Percentiles rank a stretch among this genome's conserved stretches.
phyloP scores from a whole-genome alignment of 2,113 vertebrate genomes.

The Rhinolophus sinicus region DNA sequence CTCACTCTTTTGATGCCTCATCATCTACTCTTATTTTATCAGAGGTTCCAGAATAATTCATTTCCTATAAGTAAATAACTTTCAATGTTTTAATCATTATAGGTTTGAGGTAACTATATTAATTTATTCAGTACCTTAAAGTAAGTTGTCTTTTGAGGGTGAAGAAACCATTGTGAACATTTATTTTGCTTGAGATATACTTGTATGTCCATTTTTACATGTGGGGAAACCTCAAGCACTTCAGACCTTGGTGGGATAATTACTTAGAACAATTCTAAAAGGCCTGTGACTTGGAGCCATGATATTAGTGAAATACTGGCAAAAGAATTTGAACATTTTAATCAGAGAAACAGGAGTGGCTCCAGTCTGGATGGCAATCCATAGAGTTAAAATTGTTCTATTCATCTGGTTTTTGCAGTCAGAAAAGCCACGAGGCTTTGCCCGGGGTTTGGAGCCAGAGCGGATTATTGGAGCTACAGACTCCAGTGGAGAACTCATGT shows the following conservation, averaged over 20 bases:
- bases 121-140: not conserved
- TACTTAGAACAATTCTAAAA: not conserved
- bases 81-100: not conserved
- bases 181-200: not conserved
- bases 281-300: not conserved
- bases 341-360: not conserved
- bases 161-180: not conserved
- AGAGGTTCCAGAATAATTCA: not conserved
- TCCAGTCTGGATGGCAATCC: not conserved
- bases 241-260: slow-evolving; percentile 40
- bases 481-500: slow-evolving; percentile 99
- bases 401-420: slow-evolving; percentile 86
- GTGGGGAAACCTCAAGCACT: not conserved
- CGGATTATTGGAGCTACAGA: slow-evolving; percentile 99
- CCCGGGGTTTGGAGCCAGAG: slow-evolving; percentile 95
- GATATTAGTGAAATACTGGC: not conserved
- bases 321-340: not conserved
- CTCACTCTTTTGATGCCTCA: not conserved
- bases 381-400: slow-evolving; percentile 32
- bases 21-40: not conserved
- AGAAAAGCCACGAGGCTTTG: slow-evolving; percentile 96
- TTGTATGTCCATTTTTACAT: not conserved
- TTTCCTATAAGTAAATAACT: not conserved
- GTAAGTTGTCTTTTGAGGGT: slow-evolving; percentile 2
- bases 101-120: not conserved